Evolutionary conservation across 2,888 invertebrate species (phyloP), one percentile per base, ranked within the genome.

Genomic region (Stenchaetothrips biformis): DNA sequence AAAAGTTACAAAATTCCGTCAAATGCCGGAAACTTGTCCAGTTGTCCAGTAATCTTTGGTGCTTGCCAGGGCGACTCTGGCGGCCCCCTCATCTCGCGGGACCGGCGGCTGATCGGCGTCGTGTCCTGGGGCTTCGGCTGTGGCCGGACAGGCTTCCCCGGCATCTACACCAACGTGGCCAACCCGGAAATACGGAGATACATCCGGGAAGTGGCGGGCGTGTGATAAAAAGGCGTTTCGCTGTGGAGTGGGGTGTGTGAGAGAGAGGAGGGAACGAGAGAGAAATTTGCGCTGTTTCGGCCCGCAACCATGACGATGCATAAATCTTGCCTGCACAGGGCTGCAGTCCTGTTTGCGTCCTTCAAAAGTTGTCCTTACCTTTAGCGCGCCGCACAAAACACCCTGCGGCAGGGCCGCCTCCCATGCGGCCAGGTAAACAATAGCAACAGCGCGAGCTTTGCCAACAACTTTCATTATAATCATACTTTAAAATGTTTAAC

Each of bases 111-210:
- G 9, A 74, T 74, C 67, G 67, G 67, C 7, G 67, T 74, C 9
- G 67, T 74, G 21, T 74, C 67, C 25, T 74, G 67, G 67, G 67
- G 67, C 25, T 74, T 25, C 67, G 67, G 67, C 6, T 74, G 67
- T 25, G 67, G 21, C 21, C 67, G 67, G 7, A 11, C 67, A 25
- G 67, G 67, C 67, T 74, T 74, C 67, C 67, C 67, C 21, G 67
- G 67, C 21, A 74, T 74, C 67, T 74, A 74, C 67, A 74, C 67
- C 67, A 74, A 74, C 67, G 67, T 74, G 67, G 67, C 67, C 7
- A 21, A 74, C 25, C 67, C 67, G 1, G 67, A 74, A 9, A 74
- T 74, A n/a, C 67, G 67, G 25, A 25, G 67, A 11, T 74, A 25
- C 67, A 74, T 74, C 67, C n/a, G 25, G 0, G 67, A 74, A 8